These are phyloP conservation scores for Odocoileus hemionus DNA, from an alignment of 2,113 vertebrate species.

Conservation along the genomic window DNA sequence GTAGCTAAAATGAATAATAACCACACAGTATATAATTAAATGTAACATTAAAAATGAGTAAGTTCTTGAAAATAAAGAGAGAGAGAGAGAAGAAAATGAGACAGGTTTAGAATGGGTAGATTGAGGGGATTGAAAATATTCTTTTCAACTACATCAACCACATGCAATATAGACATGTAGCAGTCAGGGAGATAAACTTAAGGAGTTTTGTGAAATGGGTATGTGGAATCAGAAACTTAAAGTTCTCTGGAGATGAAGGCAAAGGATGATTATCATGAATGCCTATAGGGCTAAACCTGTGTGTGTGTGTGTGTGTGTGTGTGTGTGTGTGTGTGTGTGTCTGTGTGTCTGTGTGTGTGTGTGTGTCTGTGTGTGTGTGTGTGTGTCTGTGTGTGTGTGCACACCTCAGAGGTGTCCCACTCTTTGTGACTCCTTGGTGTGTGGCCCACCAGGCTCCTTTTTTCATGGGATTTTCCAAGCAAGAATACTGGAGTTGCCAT, in stretches of 20 bases:
- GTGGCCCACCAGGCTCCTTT: not conserved
- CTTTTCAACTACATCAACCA: not conserved
- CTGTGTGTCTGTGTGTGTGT: too few species aligned
- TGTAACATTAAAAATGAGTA: not conserved
- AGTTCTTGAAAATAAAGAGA: not conserved
- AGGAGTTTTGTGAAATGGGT: not conserved
- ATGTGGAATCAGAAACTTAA: not conserved
- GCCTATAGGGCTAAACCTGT: not conserved
- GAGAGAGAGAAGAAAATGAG: not conserved
- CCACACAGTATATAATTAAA: not conserved
- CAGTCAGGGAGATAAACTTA: not conserved
- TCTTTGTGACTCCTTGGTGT: not conserved
- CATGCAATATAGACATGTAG: not conserved
- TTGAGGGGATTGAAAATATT: not conserved
- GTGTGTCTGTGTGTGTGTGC: not conserved
- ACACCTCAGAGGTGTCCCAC: not conserved
- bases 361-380: not conserved
- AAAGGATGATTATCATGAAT: not conserved
- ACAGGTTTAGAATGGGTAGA: not conserved
- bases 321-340: not conserved
- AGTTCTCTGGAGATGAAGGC: rapidly evolving
- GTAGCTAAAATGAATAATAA: not conserved
- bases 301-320: not conserved
- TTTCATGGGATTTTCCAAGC: not conserved
- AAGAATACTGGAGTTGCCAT: not conserved